Conservation (phyloP, 2,113 vertebrate genomes). For the rabbit (Oryctolagus cuniculus) region DNA sequence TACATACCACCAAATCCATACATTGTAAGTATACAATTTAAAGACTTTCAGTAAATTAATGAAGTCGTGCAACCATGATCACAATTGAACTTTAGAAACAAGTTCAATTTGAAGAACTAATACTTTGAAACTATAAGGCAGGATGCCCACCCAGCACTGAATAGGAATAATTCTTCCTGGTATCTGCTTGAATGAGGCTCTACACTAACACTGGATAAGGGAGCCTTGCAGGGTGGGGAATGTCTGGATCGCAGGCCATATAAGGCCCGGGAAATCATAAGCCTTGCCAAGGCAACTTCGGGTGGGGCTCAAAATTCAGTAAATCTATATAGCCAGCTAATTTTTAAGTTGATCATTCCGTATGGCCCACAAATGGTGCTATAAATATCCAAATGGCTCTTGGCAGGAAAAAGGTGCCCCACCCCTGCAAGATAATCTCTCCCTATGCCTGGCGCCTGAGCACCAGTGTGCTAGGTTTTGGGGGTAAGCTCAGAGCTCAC, state of each 20-base stretch:
- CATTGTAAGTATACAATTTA: neutral
- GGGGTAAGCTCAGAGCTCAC: neutral
- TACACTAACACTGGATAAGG: too few relatives aligned
- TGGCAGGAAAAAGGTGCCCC: too few relatives aligned
- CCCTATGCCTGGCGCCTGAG: neutral
- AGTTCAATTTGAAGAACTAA: conserved; percentile 29
- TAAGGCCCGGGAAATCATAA: too few relatives aligned
- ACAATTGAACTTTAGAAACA: conserved; percentile 26
- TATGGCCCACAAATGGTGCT: too few relatives aligned
- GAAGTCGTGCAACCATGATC: neutral
- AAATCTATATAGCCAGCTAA: too few relatives aligned
- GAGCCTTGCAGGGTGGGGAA: neutral
- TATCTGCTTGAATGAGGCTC: neutral
- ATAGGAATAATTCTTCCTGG: neutral
- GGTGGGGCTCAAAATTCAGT: too few relatives aligned
- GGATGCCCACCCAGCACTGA: neutral
- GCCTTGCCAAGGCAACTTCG: too few relatives aligned
- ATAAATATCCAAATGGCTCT: too few relatives aligned
- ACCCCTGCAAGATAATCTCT: too few relatives aligned
- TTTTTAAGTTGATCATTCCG: too few relatives aligned
- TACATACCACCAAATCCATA: neutral
- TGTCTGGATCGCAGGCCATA: too few relatives aligned
- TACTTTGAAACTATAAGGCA: neutral
- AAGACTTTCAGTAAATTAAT: conserved; percentile 15
- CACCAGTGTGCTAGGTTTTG: neutral